Conservation (phyloP, 2,113 vertebrate genomes). For the Chlorodrepanis virens region DNA sequence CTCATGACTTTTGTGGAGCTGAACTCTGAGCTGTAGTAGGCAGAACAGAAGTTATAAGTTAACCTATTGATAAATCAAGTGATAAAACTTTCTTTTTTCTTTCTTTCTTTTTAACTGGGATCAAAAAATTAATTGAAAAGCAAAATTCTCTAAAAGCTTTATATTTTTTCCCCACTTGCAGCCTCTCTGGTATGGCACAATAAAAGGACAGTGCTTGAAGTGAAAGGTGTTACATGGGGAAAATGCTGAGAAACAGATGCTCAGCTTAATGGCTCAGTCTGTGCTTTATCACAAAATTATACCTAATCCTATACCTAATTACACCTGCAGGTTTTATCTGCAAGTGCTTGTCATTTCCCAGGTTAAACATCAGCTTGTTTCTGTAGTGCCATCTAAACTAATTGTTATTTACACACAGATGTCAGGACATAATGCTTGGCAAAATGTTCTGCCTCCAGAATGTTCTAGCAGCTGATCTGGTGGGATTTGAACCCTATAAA, state of each 20-base stretch:
- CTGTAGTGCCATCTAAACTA: neutral
- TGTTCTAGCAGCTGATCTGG: neutral
- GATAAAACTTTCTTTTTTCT: neutral
- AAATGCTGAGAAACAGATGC: neutral
- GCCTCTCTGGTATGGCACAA: neutral
- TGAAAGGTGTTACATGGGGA: neutral
- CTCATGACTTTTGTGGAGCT: neutral
- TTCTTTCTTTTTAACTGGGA: accelerated
- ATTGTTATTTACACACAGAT: neutral
- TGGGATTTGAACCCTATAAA: neutral
- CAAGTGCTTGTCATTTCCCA: neutral
- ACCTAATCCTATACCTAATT: neutral
- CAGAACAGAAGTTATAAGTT: neutral
- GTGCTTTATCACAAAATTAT: neutral
- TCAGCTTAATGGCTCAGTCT: neutral
- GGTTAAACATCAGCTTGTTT: neutral
- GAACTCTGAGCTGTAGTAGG: neutral
- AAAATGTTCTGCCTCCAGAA: neutral
- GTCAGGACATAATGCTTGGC: neutral
- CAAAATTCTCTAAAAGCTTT: neutral
- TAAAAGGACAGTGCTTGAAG: neutral
- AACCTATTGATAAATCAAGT: neutral
- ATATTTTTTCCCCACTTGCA: neutral
- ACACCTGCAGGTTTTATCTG: neutral
- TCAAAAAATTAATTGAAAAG: neutral